A percentile compares a stretch with the other conserved stretches of the same genome.
These are phyloP conservation scores for Caligus rogercresseyi DNA, from an alignment of 1,140 invertebrate genomes.

Conservation along the genomic window DNA sequence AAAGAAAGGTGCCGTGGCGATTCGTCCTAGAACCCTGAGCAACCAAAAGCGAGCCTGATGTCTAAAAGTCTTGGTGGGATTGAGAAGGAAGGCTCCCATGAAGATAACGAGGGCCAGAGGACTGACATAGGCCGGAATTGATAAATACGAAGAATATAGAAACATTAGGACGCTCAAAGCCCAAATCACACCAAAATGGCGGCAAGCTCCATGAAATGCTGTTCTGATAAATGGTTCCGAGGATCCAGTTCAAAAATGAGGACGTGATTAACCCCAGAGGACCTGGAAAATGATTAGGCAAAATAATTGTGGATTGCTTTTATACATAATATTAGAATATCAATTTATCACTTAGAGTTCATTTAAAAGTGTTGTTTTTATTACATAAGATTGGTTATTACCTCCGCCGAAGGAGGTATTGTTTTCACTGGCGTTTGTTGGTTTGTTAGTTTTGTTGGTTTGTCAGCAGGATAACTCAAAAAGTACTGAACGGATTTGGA, in stretches of 20 bases:
- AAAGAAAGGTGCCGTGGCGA: slow-evolving; percentile 77
- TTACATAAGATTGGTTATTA: too few relatives aligned
- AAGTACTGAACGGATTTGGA: too few relatives aligned
- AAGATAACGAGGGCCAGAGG: slow-evolving; percentile 66
- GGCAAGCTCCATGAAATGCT: slow-evolving; percentile 89
- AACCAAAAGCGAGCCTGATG: slow-evolving; percentile 50
- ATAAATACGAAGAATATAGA: slow-evolving; percentile 51
- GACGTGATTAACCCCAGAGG: slow-evolving; percentile 97
- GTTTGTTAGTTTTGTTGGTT: too few relatives aligned
- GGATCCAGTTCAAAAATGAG: slow-evolving; percentile 97
- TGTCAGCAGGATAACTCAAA: too few relatives aligned
- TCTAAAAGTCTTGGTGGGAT: slow-evolving; percentile 78
- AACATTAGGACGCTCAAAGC: slow-evolving; percentile 53
- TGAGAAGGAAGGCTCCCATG: slow-evolving; percentile 73
- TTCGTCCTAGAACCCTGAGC: slow-evolving; percentile 40
- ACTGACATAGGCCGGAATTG: slow-evolving; percentile 74
- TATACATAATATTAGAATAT: too few relatives aligned
- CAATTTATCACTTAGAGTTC: too few relatives aligned
- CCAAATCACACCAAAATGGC: slow-evolving; percentile 92
- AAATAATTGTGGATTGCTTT: background rate
- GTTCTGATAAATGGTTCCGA: slow-evolving; percentile 79
- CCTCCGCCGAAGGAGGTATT: too few relatives aligned
- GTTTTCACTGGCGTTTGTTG: too few relatives aligned
- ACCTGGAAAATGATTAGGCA: slow-evolving; percentile 27
- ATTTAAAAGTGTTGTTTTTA: too few relatives aligned